These are phyloP conservation scores for Timema podura DNA, from an alignment of 2,888 invertebrate species.

Conservation along the genomic window DNA sequence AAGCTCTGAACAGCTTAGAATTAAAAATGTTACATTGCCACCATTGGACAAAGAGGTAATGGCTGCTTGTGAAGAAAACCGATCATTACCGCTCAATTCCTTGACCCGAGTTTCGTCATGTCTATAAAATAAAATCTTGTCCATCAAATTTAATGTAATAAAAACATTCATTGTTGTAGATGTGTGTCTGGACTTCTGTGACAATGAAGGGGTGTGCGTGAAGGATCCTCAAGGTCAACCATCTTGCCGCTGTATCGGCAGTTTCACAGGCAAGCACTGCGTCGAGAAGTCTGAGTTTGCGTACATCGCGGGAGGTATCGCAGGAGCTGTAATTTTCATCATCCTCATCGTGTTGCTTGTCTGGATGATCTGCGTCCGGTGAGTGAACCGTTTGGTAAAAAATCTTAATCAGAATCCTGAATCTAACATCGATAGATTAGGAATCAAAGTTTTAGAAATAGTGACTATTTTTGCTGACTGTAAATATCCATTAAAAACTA, in stretches of 20 bases:
- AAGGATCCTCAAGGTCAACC: constrained; percentile 81
- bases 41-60: too few species aligned
- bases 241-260: constrained; percentile 84
- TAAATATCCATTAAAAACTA: too few species aligned
- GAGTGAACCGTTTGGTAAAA: constrained; percentile 29
- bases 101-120: too few species aligned
- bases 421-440: too few species aligned
- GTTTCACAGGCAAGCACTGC: constrained; percentile 86
- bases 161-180: constrained; percentile 59
- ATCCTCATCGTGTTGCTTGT: constrained; percentile 88
- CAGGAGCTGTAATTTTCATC: constrained; percentile 88
- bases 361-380: constrained; percentile 96
- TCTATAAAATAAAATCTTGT: too few species aligned
- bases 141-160: too few species aligned
- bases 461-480: too few species aligned
- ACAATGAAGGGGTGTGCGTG: constrained; percentile 84
- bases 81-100: too few species aligned
- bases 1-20: too few species aligned
- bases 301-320: constrained; percentile 90
- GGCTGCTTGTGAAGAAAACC: too few species aligned
- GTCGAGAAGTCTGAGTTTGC: constrained; percentile 92
- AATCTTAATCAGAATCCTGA: not conserved
- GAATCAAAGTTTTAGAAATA: too few species aligned
- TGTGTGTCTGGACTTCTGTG: constrained; percentile 79
- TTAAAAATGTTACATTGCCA: too few species aligned